phyloP scores from a whole-genome alignment of 2,888 invertebrate genomes.

The Cheilosia pagana region DNA sequence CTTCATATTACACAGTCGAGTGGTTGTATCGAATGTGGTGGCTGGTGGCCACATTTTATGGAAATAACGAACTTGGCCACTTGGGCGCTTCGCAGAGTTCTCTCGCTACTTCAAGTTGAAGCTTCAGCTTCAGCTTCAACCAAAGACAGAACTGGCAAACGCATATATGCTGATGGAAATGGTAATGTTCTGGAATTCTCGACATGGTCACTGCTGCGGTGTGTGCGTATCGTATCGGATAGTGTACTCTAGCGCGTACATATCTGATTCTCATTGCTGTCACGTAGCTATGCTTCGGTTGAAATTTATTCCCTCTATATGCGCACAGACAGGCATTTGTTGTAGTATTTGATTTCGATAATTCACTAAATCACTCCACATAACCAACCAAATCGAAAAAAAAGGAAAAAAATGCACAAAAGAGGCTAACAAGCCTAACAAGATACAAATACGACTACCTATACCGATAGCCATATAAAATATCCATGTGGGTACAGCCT shows the following conservation, averaged over 20 bases:
- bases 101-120: neutral
- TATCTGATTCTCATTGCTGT: conserved; percentile 58
- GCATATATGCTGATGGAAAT: conserved; percentile 16
- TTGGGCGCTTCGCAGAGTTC: conserved; percentile 64
- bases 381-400: conserved; percentile 48
- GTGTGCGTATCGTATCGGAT: neutral
- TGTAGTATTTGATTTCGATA: conserved; percentile 72
- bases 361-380: conserved; percentile 74
- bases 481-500: neutral
- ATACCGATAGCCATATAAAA: neutral
- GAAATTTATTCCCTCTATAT: conserved; percentile 69
- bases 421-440: conserved; percentile 40
- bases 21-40: conserved; percentile 71
- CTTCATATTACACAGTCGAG: conserved; percentile 74
- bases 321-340: conserved; percentile 57
- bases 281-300: conserved; percentile 72
- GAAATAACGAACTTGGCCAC: conserved; percentile 72
- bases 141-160: conserved; percentile 1
- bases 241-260: conserved; percentile 3
- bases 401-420: conserved; percentile 12
- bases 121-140: conserved; percentile 29
- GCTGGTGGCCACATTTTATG: conserved; percentile 65
- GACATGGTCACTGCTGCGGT: conserved; percentile 58
- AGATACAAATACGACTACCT: neutral
- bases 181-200: conserved; percentile 74